Conservation (phyloP, 1,140 invertebrate genomes). For the Drosophila kanapiae region DNA sequence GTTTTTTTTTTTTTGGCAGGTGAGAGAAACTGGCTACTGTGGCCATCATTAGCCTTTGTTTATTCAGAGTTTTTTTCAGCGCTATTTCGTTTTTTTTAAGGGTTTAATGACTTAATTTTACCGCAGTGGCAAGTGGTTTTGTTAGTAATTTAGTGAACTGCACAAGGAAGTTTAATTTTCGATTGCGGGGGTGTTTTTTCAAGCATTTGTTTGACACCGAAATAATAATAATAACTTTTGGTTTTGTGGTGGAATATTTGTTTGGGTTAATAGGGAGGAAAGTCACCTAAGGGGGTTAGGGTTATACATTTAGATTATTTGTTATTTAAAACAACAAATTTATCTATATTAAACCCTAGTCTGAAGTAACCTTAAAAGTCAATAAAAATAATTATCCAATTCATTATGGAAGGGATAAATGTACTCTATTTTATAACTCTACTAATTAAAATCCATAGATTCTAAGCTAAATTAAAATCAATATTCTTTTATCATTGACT, state of each 20-base stretch:
- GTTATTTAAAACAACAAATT: neutral
- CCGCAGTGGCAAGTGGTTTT: conserved; percentile 41
- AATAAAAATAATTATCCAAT: no score
- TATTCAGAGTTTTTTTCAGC: conserved; percentile 33
- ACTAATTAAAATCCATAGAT: neutral
- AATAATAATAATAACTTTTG: neutral
- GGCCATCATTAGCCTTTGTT: conserved; percentile 63
- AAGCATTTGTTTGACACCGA: conserved; percentile 15
- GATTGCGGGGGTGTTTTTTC: conserved; percentile 25
- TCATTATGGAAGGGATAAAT: no score
- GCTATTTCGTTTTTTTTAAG: conserved; percentile 11
- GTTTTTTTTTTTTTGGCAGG: conserved; percentile 56
- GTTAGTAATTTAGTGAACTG: conserved; percentile 32
- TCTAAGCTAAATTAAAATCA: conserved; percentile 18
- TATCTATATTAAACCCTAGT: no score
- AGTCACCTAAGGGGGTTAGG: neutral
- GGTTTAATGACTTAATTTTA: conserved; percentile 58
- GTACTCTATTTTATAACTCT: no score
- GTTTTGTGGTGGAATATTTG: neutral
- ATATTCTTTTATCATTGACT: conserved; percentile 4
- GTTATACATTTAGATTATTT: neutral
- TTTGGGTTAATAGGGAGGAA: no score
- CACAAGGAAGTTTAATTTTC: conserved; percentile 2
- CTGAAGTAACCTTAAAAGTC: no score
- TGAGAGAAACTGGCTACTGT: conserved; percentile 62